Conservation (phyloP, 1,140 invertebrate genomes). For the Lanistes nyassanus region DNA sequence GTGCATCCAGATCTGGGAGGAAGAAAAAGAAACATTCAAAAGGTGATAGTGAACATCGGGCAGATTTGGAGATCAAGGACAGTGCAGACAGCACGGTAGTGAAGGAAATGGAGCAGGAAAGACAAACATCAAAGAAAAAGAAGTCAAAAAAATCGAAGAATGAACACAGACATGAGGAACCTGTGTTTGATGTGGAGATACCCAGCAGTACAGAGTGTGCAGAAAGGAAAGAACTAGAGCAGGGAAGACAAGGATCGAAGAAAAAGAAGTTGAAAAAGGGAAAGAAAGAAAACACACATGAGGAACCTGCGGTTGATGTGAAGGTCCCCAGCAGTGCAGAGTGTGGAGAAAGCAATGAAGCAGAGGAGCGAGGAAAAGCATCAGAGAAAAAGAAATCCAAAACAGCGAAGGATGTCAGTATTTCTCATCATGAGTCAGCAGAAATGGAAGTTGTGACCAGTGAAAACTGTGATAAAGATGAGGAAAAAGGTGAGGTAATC, state of each 20-base stretch:
- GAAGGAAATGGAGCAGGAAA: not conserved
- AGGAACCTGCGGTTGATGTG: not conserved
- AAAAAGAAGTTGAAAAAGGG: not conserved
- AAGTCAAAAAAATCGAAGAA: not conserved
- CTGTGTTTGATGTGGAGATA: not conserved
- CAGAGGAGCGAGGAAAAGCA: not conserved
- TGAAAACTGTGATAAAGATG: not conserved
- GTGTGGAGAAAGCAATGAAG: not conserved
- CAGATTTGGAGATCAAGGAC: too few species aligned
- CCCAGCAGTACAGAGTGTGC: not conserved
- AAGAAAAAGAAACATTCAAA: conserved; percentile 10
- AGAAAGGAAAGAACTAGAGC: not conserved
- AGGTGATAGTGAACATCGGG: too few species aligned
- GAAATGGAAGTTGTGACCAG: not conserved
- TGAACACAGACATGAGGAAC: not conserved
- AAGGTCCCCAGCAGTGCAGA: not conserved
- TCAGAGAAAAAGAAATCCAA: conserved; percentile 7
- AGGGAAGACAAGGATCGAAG: not conserved
- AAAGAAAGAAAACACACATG: not conserved
- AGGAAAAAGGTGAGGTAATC: not conserved
- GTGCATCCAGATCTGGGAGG: not conserved
- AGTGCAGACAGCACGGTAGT: too few species aligned
- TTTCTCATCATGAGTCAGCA: not conserved
- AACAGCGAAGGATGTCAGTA: not conserved
- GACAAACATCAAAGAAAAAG: not conserved